Evolutionary conservation across 2,113 vertebrate species (phyloP).

Genomic region (Ammospiza caudacuta): DNA sequence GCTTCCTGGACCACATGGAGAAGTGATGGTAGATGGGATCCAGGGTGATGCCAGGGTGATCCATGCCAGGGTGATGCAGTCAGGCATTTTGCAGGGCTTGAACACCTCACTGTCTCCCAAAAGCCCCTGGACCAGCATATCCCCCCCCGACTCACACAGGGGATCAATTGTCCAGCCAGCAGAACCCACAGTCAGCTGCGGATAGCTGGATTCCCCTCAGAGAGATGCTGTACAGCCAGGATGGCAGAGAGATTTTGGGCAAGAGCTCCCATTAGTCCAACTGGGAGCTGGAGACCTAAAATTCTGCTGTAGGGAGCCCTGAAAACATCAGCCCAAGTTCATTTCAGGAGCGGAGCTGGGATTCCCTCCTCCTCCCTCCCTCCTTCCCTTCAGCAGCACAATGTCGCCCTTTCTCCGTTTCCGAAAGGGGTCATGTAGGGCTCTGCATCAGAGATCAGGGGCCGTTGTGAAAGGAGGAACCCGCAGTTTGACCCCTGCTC

Average conservation of each 20-base stretch:
- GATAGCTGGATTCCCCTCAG: not conserved
- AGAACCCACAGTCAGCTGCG: not conserved
- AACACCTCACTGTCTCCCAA: not conserved
- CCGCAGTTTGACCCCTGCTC: constrained; percentile 10
- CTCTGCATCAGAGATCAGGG: constrained; percentile 41
- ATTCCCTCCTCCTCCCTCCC: not conserved
- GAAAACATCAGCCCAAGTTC: not conserved
- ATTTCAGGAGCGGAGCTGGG: not conserved
- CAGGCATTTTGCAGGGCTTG: not conserved
- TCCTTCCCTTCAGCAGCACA: not conserved
- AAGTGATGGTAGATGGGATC: not conserved
- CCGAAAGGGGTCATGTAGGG: not conserved
- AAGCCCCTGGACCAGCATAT: not conserved
- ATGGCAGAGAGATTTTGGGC: not conserved
- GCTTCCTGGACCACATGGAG: fast-evolving
- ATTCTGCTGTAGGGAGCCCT: not conserved
- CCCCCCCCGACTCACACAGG: fast-evolving
- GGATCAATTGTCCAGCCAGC: not conserved
- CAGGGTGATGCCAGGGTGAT: too few relatives aligned
- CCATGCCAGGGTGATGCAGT: not conserved
- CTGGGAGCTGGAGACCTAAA: not conserved
- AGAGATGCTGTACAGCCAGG: not conserved
- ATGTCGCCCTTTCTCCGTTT: not conserved
- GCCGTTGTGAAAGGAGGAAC: not conserved
- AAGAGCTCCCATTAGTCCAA: not conserved